Conservation (phyloP, 2,113 vertebrate species). For the Haliaeetus leucogaster region DNA sequence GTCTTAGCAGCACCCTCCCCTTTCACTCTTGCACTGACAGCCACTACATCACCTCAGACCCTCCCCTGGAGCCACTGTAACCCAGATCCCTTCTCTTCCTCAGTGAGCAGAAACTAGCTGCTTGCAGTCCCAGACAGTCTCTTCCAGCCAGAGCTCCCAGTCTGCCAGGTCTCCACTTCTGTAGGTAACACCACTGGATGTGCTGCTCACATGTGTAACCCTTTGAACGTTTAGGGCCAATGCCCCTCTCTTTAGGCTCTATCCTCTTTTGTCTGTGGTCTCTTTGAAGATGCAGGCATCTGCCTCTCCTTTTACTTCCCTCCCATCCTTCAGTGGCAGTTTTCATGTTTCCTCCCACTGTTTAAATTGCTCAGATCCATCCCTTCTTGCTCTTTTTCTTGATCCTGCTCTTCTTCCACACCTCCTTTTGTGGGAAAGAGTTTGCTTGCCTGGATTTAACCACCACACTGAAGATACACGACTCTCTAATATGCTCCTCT, state of each 20-base stretch:
- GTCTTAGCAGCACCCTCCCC: background rate
- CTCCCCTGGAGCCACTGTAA: background rate
- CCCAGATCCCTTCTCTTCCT: background rate
- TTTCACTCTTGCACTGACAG: background rate
- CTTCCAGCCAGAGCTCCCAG: rapidly evolving
- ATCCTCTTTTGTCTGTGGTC: background rate
- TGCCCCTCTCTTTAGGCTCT: background rate
- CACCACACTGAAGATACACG: background rate
- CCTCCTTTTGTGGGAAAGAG: background rate
- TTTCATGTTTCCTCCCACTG: background rate
- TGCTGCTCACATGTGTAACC: background rate
- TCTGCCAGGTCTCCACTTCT: background rate
- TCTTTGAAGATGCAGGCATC: background rate
- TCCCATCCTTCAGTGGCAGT: background rate
- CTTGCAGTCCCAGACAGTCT: rapidly evolving
- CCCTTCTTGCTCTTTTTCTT: background rate
- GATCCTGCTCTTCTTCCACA: background rate
- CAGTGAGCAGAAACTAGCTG: background rate
- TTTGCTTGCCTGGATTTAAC: background rate
- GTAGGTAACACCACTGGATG: background rate
- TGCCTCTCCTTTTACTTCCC: background rate
- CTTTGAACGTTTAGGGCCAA: background rate
- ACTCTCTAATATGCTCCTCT: background rate
- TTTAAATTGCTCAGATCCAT: background rate
- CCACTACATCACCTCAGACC: background rate